Base-by-base conservation (phyloP, 2,888 invertebrate species). In the Drosophila melanosoma region DNA sequence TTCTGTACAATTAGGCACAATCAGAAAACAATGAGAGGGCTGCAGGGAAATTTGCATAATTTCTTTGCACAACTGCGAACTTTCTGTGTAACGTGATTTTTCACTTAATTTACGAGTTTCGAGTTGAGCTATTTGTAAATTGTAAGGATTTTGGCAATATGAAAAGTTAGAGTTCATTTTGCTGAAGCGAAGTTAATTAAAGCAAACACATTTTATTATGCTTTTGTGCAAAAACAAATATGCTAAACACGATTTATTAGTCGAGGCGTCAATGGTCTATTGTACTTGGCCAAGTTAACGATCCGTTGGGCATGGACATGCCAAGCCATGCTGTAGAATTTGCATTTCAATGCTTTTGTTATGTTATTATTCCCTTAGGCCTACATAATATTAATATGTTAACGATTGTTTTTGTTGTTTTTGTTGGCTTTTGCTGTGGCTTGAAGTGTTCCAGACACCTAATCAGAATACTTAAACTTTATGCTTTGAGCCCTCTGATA, bases 291-390 rank as follows among this genome's bases (percentile, higher is more conserved):
- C 49, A 51, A 45, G 26, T 42, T 42, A 20, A 36, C 61, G 32
- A 29, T 10, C 4, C n/a, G 8, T 7, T 57, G 35, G 29, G 2
- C 32, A 20, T 26, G 26, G 26, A 42, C 17, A 62, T 12, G 51
- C 51, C 10, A n/a, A 40, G 40, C 36, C 36, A 29, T 53, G 45
- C 52, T 64, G 17, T 35, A 29, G 26, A 77, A 78, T 77, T 78
- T 77, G 81, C 77, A 78, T 81, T 72, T 78, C 72, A 81, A 78
- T 77, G 57, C 59, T 32, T 38, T 62, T 45, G 10, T 42, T 40
- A 6, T 29, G 15, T 35, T 48, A 54, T n/a, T 35, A 54, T 42
- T 15, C 67, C 70, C 20, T 32, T 0, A 7, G 40, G 40, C 36
- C 12, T 36, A 54, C 76, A 65, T 23, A 8, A 65, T 60, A 57